Evolutionary conservation across 2,888 invertebrate genomes (phyloP).

Genomic region (Callyntrura sp.): DNA sequence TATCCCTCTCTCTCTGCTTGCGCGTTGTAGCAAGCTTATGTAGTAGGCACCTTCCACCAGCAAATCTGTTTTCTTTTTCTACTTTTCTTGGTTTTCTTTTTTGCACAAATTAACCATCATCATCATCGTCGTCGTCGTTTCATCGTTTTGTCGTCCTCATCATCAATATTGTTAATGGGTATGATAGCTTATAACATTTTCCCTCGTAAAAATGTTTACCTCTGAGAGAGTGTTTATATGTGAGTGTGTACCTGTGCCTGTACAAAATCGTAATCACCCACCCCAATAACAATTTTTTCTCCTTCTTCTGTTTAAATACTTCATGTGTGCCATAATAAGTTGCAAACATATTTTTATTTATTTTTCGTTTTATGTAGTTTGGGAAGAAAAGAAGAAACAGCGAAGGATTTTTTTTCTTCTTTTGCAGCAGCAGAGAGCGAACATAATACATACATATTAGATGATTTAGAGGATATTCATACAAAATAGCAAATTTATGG

Average conservation of each 20-base stretch:
- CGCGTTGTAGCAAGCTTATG: no score
- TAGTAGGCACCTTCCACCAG: conserved; percentile 38
- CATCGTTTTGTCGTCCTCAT: no score
- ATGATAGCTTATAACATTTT: conserved; percentile 1
- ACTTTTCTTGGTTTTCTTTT: conserved; percentile 36
- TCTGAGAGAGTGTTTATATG: not conserved
- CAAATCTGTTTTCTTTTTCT: no score
- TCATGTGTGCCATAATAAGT: conserved; percentile 25
- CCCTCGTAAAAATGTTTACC: not conserved
- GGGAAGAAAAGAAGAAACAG: not conserved
- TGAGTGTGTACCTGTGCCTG: not conserved
- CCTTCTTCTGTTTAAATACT: conserved; percentile 11
- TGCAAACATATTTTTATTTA: conserved; percentile 35
- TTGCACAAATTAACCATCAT: conserved; percentile 31
- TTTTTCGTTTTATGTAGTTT: not conserved
- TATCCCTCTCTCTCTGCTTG: no score
- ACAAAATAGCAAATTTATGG: conserved; percentile 52
- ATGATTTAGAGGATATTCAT: conserved; percentile 49
- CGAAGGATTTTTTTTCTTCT: no score
- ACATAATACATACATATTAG: no score
- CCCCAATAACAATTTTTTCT: conserved; percentile 24
- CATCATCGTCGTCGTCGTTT: conserved; percentile 9
- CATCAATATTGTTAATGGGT: not conserved
- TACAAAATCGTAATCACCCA: conserved; percentile 17
- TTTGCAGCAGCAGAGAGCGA: no score